These are phyloP conservation scores for Lithodes maja DNA, from an alignment of 2,888 invertebrate genomes.

Conservation along the genomic window DNA sequence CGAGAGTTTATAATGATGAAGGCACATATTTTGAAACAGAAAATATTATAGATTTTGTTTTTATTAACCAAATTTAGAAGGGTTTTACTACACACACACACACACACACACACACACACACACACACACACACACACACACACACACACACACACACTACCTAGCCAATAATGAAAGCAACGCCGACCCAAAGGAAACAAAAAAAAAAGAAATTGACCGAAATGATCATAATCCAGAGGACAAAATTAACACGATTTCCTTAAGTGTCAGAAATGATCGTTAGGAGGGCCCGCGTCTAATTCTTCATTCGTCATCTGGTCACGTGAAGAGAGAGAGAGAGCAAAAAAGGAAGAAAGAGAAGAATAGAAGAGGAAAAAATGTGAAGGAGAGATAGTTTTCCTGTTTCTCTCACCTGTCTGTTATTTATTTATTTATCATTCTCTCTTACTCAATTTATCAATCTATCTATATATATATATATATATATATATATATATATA, in stretches of 20 bases:
- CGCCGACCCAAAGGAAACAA: not conserved
- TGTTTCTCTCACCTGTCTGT: not conserved
- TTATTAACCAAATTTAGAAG: no score
- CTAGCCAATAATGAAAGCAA: not conserved
- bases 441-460: not conserved
- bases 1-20: no score
- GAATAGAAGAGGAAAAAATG: no score
- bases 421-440: not conserved
- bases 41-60: no score
- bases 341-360: no score
- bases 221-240: not conserved
- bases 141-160: not conserved
- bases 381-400: not conserved
- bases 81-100: not conserved
- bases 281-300: not conserved
- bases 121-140: not conserved
- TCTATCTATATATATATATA: not conserved
- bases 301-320: not conserved
- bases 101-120: not conserved
- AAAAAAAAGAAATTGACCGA: not conserved
- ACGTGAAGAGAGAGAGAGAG: not conserved
- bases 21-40: no score
- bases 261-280: conserved; percentile 5
- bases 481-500: no score
- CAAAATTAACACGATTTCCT: conserved; percentile 13